phyloP scores from a whole-genome alignment of 2,888 invertebrate genomes.

The Drosophila lacicola region DNA sequence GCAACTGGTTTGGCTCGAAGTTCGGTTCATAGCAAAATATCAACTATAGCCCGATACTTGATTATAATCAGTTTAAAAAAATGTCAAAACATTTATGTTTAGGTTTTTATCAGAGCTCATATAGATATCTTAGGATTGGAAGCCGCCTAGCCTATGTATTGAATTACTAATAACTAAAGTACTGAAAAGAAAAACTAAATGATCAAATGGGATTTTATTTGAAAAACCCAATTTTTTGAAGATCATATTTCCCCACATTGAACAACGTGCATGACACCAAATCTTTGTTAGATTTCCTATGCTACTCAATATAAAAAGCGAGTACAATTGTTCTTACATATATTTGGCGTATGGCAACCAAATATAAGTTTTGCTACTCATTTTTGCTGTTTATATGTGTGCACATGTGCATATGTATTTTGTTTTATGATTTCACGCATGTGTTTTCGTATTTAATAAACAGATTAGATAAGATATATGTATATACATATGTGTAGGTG shows the following conservation, averaged over 20 bases:
- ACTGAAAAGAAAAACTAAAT: too few species aligned
- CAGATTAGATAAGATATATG: conserved; percentile 70
- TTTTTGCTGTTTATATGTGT: conserved; percentile 28
- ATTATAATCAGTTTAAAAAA: too few species aligned
- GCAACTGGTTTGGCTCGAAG: too few species aligned
- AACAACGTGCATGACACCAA: not conserved
- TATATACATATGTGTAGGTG: conserved; percentile 6
- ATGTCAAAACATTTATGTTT: too few species aligned
- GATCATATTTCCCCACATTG: not conserved
- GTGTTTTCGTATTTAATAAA: conserved; percentile 71
- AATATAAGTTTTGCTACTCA: conserved; percentile 32
- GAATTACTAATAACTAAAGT: too few species aligned
- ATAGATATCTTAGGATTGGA: too few species aligned
- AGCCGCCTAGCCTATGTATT: too few species aligned
- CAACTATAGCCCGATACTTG: too few species aligned
- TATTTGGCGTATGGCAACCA: conserved; percentile 49
- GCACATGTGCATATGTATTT: conserved; percentile 30
- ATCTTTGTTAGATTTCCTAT: not conserved
- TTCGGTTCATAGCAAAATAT: too few species aligned
- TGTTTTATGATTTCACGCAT: conserved; percentile 68
- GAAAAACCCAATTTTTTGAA: not conserved
- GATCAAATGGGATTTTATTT: too few species aligned
- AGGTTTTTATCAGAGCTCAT: too few species aligned
- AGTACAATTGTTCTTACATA: conserved; percentile 14
- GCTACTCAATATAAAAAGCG: not conserved